Base-by-base conservation (phyloP, 2,797 vertebrate species). In the Takifugu ocellatus region DNA sequence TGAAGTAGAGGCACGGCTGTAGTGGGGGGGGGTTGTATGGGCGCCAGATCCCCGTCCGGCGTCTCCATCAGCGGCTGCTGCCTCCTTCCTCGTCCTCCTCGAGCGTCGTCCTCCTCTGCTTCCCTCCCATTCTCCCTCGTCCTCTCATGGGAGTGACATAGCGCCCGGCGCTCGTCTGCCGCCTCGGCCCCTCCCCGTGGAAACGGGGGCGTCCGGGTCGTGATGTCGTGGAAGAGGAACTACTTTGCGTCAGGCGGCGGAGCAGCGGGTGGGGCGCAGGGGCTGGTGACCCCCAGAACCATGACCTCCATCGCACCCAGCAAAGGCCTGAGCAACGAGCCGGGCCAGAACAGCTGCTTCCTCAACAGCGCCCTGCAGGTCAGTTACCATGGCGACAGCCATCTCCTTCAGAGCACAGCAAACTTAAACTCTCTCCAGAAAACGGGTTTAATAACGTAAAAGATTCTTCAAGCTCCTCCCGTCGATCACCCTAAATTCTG, bases 331-430 rank as follows among this genome's bases (percentile, higher is more conserved):
- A 98, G 93, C 90, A 99, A 99, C 53, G 95, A 97, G 71, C 97
- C 97, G 0, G 97, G 97, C 65, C 96, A 99, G 86, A 99, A 99
- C 89, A 99, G 96, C 90, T 99, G 97, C 89, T 99, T 99, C 84
- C 93, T 99, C 77, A 99, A 99, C 81, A 98, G 96, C 47, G 97
- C 97, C 0, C 88, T 99, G 29, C 97, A 99, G 92, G 96, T 77
- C 46, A 48, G 46, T 68, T 51, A 95, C 6, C 27, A 27, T 3
- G 27, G 27, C 6, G 5, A 29, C 27, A 29, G 2, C 5, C 31
- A 10, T 21, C 21, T 21, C 21, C 21, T 21, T 21, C 21, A 21
- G 21, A 21, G 21, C 1, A 21, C 21, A 21, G 21, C 21, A 21
- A 21, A 21, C 21, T 21, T 21, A 21, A 21, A 21, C 21, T 21